phyloP scores from a whole-genome alignment of 2,797 vertebrate species.

The Muraenolepis orangiensis region DNA sequence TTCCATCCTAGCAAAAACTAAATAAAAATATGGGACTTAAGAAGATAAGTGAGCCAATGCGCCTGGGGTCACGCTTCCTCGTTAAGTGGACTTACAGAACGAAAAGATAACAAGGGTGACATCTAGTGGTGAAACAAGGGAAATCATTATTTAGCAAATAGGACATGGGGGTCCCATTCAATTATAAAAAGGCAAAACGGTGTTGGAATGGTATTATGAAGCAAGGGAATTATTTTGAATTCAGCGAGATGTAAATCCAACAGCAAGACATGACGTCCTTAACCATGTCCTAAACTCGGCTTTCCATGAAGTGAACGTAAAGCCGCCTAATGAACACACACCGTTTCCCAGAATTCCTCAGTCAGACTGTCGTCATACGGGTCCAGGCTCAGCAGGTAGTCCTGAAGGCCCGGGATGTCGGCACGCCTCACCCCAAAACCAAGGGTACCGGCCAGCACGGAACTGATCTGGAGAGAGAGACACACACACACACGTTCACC shows the following conservation, averaged over 20 bases:
- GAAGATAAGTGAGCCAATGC: background rate
- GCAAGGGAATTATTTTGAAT: too few relatives aligned
- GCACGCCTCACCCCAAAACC: conserved; percentile 78
- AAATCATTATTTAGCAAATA: background rate
- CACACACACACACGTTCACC: background rate
- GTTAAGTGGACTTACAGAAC: background rate
- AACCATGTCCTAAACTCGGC: background rate
- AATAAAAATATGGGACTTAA: too few relatives aligned
- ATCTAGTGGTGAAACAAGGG: background rate
- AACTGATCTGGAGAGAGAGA: conserved; percentile 43
- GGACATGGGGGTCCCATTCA: too few relatives aligned
- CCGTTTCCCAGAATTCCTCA: conserved; percentile 83
- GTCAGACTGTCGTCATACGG: conserved; percentile 74
- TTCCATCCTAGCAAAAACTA: too few relatives aligned
- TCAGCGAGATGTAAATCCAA: background rate
- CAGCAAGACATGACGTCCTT: background rate
- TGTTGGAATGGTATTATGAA: too few relatives aligned
- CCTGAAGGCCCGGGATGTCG: conserved; percentile 72
- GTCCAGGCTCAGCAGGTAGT: conserved; percentile 72
- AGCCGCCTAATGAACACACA: conserved; percentile 24
- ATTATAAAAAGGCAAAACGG: too few relatives aligned
- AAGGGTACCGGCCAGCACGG: conserved; percentile 76
- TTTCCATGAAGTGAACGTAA: background rate
- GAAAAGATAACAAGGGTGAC: background rate
- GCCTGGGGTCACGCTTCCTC: background rate